Percentiles rank a stretch among this genome's conserved stretches.
Evolutionary conservation across 2,888 invertebrate genomes (phyloP).

Genomic region (Chironomus tentans): DNA sequence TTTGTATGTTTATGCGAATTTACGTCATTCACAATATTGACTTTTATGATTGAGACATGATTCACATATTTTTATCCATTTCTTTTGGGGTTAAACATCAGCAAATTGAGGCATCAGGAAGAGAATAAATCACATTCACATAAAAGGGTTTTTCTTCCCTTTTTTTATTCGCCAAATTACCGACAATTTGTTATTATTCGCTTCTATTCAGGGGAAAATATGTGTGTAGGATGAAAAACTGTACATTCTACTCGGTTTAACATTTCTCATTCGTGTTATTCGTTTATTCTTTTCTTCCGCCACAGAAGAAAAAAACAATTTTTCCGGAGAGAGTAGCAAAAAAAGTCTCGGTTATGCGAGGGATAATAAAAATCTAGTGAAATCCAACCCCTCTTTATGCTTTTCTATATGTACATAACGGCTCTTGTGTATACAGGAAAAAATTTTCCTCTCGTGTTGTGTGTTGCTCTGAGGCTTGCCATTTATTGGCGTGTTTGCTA

Average conservation of each 20-base stretch:
- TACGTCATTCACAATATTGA: background rate
- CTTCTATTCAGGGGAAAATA: background rate
- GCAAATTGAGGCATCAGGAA: background rate
- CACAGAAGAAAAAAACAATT: too few relatives aligned
- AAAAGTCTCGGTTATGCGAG: slow-evolving; percentile 15
- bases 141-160: slow-evolving; percentile 10
- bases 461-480: slow-evolving; percentile 8
- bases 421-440: background rate
- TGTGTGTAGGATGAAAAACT: background rate
- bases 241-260: background rate
- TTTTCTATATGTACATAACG: background rate
- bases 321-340: background rate
- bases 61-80: too few relatives aligned
- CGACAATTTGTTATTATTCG: slow-evolving; percentile 8
- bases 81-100: background rate
- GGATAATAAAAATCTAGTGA: slow-evolving; percentile 26
- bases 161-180: slow-evolving; percentile 3
- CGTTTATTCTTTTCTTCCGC: background rate
- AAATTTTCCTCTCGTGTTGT: background rate
- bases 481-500: slow-evolving; percentile 19
- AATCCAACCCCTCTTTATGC: slow-evolving; percentile 23
- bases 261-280: background rate
- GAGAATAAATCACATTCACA: slow-evolving; percentile 15
- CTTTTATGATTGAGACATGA: background rate
- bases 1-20: background rate